Evolutionary conservation across 2,888 invertebrate genomes (phyloP).

Genomic region (Portevinia maculata): DNA sequence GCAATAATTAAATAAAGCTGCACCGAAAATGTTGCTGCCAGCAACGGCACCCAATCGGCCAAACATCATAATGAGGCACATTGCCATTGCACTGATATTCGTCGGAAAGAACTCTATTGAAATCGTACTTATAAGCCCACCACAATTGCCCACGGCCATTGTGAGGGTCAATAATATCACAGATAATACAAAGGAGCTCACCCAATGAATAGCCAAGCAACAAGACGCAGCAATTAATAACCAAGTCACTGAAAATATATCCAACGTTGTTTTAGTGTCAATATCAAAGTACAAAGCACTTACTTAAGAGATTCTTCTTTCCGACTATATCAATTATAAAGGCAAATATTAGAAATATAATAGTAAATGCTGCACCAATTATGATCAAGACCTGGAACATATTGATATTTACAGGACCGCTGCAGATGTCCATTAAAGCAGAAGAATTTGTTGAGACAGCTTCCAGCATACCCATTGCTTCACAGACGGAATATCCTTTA

Average conservation of each 20-base stretch:
- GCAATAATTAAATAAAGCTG: slow-evolving; percentile 77
- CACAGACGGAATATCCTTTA: slow-evolving; percentile 79
- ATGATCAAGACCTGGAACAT: slow-evolving; percentile 87
- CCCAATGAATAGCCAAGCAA: slow-evolving; percentile 85
- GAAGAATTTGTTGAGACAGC: slow-evolving; percentile 10
- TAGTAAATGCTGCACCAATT: slow-evolving; percentile 86
- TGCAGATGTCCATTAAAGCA: slow-evolving; percentile 83
- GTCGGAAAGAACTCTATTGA: slow-evolving; percentile 85
- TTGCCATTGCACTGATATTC: slow-evolving; percentile 82
- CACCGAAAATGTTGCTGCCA: slow-evolving; percentile 80
- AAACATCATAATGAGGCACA: slow-evolving; percentile 81
- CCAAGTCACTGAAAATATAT: slow-evolving; percentile 77
- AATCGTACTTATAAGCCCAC: slow-evolving; percentile 85
- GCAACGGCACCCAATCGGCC: slow-evolving; percentile 80
- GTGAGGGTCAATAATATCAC: slow-evolving; percentile 85
- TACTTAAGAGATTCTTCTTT: slow-evolving; percentile 85
- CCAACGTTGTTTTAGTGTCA: neutral
- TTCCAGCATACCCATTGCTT: slow-evolving; percentile 56
- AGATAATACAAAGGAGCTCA: slow-evolving; percentile 84
- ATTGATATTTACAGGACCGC: slow-evolving; percentile 84
- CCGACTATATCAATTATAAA: slow-evolving; percentile 85
- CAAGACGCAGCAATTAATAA: slow-evolving; percentile 84
- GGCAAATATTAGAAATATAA: slow-evolving; percentile 87
- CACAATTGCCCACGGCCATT: slow-evolving; percentile 85
- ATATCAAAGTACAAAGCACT: slow-evolving; percentile 71